phyloP scores from a whole-genome alignment of 2,113 vertebrate species.

The Apteryx owenii region DNA sequence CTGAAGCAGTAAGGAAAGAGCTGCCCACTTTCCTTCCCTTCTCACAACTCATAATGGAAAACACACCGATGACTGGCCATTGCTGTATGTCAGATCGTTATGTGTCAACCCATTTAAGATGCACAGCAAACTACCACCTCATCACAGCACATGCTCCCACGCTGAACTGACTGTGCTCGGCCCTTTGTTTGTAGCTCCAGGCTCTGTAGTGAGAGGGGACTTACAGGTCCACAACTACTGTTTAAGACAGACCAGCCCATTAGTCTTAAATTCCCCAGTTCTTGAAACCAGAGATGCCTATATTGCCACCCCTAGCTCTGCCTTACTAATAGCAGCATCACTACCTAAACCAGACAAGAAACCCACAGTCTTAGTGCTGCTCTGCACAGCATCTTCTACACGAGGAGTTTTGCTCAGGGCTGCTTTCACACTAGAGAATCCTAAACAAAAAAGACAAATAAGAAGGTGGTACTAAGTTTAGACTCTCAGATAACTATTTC shows the following conservation, averaged over 20 bases:
- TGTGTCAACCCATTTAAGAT: not conserved
- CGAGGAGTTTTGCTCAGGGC: not conserved
- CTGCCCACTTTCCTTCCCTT: not conserved
- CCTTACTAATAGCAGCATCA: not conserved
- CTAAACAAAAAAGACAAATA: not conserved
- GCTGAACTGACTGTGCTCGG: not conserved
- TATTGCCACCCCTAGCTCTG: not conserved
- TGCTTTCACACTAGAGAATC: not conserved
- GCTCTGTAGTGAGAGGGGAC: not conserved
- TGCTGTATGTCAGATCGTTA: not conserved
- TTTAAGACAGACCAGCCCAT: not conserved
- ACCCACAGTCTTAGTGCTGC: not conserved
- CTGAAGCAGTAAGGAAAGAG: not conserved
- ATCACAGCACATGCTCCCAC: not conserved
- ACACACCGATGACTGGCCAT: not conserved
- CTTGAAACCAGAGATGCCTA: not conserved
- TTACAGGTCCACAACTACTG: not conserved
- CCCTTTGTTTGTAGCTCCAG: not conserved
- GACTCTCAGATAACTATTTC: not conserved
- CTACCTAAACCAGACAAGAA: not conserved
- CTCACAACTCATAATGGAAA: not conserved
- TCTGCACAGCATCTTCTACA: not conserved
- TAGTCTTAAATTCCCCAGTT: not conserved
- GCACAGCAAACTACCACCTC: not conserved
- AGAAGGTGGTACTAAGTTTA: not conserved